Evolutionary conservation across 1,140 invertebrate genomes (phyloP).

Genomic region (Tetramorium parvispinum): DNA sequence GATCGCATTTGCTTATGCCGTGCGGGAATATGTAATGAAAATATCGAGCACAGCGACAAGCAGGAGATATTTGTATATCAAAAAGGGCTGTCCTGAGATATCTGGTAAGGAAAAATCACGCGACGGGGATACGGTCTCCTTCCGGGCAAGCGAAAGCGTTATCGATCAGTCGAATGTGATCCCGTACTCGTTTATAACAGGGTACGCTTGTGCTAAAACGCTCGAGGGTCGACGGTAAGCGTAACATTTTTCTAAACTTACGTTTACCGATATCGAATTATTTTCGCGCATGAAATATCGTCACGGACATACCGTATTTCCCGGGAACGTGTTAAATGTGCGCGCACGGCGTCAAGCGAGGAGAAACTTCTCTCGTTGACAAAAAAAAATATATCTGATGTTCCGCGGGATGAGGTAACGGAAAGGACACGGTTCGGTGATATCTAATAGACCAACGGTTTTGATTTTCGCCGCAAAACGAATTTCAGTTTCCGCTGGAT

Average conservation of each 20-base stretch:
- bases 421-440: conserved; percentile 18
- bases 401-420: not conserved
- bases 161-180: conserved; percentile 31
- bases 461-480: conserved; percentile 6
- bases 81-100: not conserved
- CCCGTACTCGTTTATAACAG: conserved; percentile 7
- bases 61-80: conserved; percentile 6
- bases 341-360: conserved; percentile 3
- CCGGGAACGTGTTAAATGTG: conserved; percentile 35
- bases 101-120: conserved; percentile 6
- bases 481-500: conserved; percentile 2
- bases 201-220: conserved; percentile 15
- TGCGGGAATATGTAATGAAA: not conserved
- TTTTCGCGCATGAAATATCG: conserved; percentile 28
- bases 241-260: conserved; percentile 42
- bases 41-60: not conserved
- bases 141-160: conserved; percentile 10
- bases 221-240: not conserved
- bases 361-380: not conserved
- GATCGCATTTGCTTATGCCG: not conserved
- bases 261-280: conserved; percentile 49
- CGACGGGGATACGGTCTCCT: not conserved
- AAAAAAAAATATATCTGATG: not conserved
- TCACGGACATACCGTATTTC: conserved; percentile 24
- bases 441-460: conserved; percentile 22